Base-by-base conservation (phyloP, 2,888 invertebrate species). In the Drosophila rubida region DNA sequence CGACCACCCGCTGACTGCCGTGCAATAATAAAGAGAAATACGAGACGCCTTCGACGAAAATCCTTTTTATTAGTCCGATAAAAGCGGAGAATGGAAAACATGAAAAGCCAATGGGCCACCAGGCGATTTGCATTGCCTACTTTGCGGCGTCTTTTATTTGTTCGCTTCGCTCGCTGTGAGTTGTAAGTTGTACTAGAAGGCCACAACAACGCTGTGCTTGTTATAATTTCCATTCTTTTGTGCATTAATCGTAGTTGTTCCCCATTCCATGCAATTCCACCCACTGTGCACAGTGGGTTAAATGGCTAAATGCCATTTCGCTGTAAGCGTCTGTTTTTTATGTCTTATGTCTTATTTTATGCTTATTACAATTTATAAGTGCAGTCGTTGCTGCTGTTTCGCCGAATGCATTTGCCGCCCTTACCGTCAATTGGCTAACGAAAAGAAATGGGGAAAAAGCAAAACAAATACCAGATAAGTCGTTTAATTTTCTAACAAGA, bases 401-500 rank as follows among this genome's bases (percentile, higher is more conserved):
- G 0, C 32, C 19, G 16, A 61, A 61, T 80, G 82, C 77, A 80
- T 67, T 61, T 59, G 9, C 67, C 30, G 27, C 44, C 27, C 63
- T 39, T 9, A 32, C 32, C 51, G 42, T 30, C 23, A 14, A 13
- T 11, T 37, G 30, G 14, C 19, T n/a, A 11, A 39, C 16, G 23
- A 32, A 14, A 55, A 55, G 14, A 55, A 46, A 44, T 32, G 8
- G 1, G 16, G 46, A 37, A 2, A 23, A 16, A 48, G 9, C 5
- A 19, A 51, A 58, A 35, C 42, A 51, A 63, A 74, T 77, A 60
- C 72, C 61, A 83, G 79, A 78, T 78, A 88, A 89, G 87, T 85
- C 83, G 81, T 78, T 89, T 87, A 88, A 88, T 83, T 88, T 85
- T 81, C 60, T 89, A 79, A 85, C 74, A 88, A 81, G 82, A 83